Percentiles rank a stretch among this genome's conserved stretches.
Evolutionary conservation across 2,113 vertebrate genomes (phyloP).

Genomic region (Charadrius vociferus): DNA sequence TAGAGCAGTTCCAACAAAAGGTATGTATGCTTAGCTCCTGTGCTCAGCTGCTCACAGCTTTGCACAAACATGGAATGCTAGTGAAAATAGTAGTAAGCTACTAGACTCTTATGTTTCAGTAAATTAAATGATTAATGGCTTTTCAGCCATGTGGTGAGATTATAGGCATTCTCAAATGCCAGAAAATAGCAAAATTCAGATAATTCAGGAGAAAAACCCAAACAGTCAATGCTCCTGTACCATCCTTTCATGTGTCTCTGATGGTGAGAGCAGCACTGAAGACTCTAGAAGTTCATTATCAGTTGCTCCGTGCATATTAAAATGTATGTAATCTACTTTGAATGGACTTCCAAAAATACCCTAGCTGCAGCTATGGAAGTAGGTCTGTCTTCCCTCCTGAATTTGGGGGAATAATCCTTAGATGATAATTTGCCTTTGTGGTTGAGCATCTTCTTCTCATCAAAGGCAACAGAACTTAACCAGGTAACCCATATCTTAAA

Average conservation of each 20-base stretch:
- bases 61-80: background rate
- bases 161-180: background rate
- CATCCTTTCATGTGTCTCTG: background rate
- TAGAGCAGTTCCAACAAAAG: background rate
- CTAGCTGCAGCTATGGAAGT: background rate
- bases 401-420: background rate
- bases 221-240: background rate
- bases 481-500: background rate
- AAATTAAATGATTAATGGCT: background rate
- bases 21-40: background rate
- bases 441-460: background rate
- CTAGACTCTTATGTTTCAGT: background rate
- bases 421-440: background rate
- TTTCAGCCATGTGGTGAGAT: background rate
- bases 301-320: background rate
- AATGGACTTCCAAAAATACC: background rate
- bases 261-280: background rate
- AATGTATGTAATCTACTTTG: background rate
- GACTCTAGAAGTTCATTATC: background rate
- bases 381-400: background rate
- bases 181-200: background rate
- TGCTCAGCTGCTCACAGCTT: background rate
- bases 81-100: background rate
- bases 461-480: background rate
- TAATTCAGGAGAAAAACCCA: background rate